Percentiles rank a stretch among this genome's conserved stretches.
Evolutionary conservation across 2,888 invertebrate genomes (phyloP).

Genomic region (Ectobius pallidus): DNA sequence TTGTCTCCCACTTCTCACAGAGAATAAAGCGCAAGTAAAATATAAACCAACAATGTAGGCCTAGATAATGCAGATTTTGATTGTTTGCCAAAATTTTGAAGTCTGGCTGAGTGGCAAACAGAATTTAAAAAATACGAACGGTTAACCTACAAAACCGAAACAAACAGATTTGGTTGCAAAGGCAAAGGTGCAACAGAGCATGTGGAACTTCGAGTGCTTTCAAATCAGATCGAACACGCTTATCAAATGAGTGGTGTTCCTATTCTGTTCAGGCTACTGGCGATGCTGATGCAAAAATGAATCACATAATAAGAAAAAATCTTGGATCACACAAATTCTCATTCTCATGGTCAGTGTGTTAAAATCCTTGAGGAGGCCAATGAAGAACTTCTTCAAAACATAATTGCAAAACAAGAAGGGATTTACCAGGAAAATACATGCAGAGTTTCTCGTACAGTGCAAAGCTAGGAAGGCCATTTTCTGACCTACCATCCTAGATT

Average conservation of each 20-base stretch:
- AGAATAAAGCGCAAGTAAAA: no score
- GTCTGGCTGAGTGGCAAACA: not conserved
- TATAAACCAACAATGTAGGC: not conserved
- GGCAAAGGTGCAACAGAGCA: no score
- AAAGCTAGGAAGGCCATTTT: not conserved
- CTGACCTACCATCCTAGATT: no score
- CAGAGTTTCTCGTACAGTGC: not conserved
- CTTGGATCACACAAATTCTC: not conserved
- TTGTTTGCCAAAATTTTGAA: not conserved
- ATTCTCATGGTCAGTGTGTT: not conserved
- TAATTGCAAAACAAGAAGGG: no score
- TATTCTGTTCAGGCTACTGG: not conserved
- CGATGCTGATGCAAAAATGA: not conserved
- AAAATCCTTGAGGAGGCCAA: not conserved
- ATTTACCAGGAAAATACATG: not conserved
- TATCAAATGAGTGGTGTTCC: not conserved
- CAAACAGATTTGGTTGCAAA: not conserved
- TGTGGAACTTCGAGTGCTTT: not conserved
- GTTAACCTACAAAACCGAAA: no score
- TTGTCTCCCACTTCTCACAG: no score
- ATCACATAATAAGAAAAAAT: not conserved
- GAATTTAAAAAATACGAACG: not conserved
- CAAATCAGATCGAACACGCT: not conserved
- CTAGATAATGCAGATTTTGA: not conserved
- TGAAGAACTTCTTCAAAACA: not conserved